Base-by-base conservation (phyloP, 2,113 vertebrate genomes). In the Gambusia affinis region DNA sequence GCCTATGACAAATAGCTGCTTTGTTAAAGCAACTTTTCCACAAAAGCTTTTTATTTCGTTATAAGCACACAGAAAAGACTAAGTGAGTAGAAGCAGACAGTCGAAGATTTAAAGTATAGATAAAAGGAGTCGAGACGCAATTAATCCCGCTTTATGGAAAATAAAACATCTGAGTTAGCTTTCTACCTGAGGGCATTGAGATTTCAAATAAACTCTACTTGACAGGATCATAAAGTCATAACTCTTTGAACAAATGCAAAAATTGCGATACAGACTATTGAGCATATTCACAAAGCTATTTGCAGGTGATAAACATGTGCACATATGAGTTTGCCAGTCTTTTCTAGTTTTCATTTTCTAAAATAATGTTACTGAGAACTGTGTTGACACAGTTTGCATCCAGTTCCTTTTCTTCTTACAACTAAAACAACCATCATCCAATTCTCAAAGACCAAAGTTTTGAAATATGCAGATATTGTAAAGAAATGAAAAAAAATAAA, bases 201-300 rank as follows among this genome's bases (percentile, higher is more conserved):
- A 62, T 88, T 89, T 89, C 79, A 88, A 88, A 91, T 92, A 92
- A 92, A 92, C 88, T 84, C 80, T 78, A 84, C 90, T 85, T 89
- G 88, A 93, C 90, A 85, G 68, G 83, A 87, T 87, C 85, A 84
- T 88, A 87, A 92, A 91, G 76, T 64, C 78, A 83, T 79, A 83
- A 76, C 76, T 79, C 83, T 87, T 75, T 73, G 66, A 85, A 89
- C 87, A 89, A 92, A 91, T 90, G 82, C 81, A 87, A 82, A 89
- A 75, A 84, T 72, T 61, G 66, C 67, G 54, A 76, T 37, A 72
- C 39, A 47, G 29, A 77, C 62, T 73, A n/a, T 72, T 47, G 5
- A 17, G 44, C 17, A 19, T 6, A 47, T 47, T 47, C 44, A 47
- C 44, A 7, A 47, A 47, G 17, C 17, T 47, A 19, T 6, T 19